A percentile compares a stretch with the other conserved stretches of the same genome.
Conservation (phyloP, 2,113 vertebrate genomes). For the Forbesichthys papilliferus region DNA sequence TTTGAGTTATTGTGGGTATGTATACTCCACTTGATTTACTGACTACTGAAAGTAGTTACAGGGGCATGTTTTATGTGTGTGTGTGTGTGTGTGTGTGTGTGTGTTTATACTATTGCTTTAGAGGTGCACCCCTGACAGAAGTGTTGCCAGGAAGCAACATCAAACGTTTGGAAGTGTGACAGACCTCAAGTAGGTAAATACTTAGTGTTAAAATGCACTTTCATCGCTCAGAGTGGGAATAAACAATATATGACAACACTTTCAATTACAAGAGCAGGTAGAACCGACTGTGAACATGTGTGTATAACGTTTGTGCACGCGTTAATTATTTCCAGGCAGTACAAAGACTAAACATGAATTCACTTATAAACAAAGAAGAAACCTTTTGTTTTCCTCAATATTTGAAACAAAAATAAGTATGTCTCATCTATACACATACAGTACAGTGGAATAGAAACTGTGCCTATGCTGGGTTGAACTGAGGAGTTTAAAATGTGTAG, state of each 20-base stretch:
- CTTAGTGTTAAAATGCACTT: constrained; percentile 37
- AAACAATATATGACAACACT: constrained; percentile 19
- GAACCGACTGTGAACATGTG: not conserved
- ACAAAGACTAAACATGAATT: not conserved
- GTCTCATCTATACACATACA: not conserved
- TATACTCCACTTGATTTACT: not conserved
- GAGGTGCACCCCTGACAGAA: constrained; percentile 47
- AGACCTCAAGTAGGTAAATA: constrained; percentile 57
- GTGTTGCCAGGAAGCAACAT: constrained; percentile 55
- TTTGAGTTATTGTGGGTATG: not conserved
- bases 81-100: constrained; percentile 19
- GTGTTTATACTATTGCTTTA: constrained; percentile 23
- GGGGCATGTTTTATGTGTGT: not conserved
- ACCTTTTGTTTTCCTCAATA: not conserved
- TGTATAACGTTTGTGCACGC: not conserved
- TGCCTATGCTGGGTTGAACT: not conserved
- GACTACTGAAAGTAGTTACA: not conserved
- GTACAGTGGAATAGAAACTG: not conserved
- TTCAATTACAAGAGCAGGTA: not conserved
- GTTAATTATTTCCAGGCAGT: not conserved
- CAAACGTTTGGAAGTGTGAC: constrained; percentile 60
- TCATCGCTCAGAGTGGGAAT: constrained; percentile 35
- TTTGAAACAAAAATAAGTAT: not conserved
- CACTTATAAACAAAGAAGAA: not conserved
- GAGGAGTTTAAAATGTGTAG: constrained; percentile 8